Evolutionary conservation across 2,888 invertebrate species (phyloP).

Genomic region (Imbricaverruca yamaguchii): DNA sequence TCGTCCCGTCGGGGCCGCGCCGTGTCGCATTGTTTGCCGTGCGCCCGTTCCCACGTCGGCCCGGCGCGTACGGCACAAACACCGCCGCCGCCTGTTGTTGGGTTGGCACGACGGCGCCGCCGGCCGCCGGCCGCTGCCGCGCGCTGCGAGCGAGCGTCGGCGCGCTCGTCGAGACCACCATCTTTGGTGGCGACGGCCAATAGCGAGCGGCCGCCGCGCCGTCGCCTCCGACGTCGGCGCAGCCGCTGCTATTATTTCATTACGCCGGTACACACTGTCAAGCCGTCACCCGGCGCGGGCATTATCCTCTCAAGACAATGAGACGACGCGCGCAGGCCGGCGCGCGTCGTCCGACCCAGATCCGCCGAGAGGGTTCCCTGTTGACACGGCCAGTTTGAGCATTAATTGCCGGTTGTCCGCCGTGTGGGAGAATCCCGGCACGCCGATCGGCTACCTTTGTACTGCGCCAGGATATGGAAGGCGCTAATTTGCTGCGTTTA

Average conservation of each 20-base stretch:
- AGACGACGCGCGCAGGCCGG: neutral
- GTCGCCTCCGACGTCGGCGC: neutral
- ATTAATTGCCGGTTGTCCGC: neutral
- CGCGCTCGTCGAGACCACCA: neutral
- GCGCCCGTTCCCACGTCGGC: neutral
- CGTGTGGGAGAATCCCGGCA: neutral
- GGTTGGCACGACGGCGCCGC: neutral
- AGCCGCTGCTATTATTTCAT: slow-evolving; percentile 9
- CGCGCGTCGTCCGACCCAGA: neutral
- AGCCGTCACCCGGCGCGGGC: slow-evolving; percentile 3
- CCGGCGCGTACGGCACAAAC: neutral
- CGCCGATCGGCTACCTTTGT: neutral
- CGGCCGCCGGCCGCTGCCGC: neutral
- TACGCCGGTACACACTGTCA: neutral
- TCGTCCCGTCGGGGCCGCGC: neutral
- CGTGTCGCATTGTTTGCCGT: slow-evolving; percentile 1
- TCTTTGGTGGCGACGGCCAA: neutral
- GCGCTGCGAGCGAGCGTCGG: neutral
- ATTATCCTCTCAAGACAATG: slow-evolving; percentile 20
- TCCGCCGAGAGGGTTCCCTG: neutral
- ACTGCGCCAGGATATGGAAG: neutral
- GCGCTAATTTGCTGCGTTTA: slow-evolving; percentile 20
- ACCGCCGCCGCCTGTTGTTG: neutral
- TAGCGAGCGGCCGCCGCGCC: neutral
- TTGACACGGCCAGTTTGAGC: neutral